Base-by-base conservation (phyloP, 2,113 vertebrate genomes). In the Zapus hudsonius region DNA sequence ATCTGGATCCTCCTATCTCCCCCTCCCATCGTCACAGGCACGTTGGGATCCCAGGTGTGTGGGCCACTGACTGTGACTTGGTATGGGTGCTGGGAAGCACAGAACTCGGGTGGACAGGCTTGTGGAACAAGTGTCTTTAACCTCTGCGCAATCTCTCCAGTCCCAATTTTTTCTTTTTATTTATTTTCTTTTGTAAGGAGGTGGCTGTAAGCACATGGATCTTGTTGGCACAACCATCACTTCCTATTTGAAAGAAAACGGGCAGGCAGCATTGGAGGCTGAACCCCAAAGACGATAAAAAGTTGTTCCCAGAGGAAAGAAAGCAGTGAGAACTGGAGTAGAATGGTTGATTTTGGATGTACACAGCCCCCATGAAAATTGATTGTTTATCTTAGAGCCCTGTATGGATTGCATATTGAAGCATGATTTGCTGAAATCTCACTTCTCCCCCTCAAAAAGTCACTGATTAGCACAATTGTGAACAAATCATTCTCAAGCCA, bases 371-470 rank as follows among this genome's bases (percentile, higher is more conserved):
- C 0, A 0, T 57, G 87, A 88, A 42, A 70, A 63, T 73, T 79
- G 72, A 66, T 61, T 90, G 87, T 75, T 95, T 95, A 92, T 57
- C 75, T 84, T 36, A 47, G 42, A 90, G 67, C 72, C 2, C 0
- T 15, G 81, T 19, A 75, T 66, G 76, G 84, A 36, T 3, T 19
- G 72, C 76, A 33, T 72, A 47, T 22, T 40, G 79, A 70, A 82
- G 64, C 79, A 70, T 91, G n/a, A 89, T 69, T 84, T 89, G 94
- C 94, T 96, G 91, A 95, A 89, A 86, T 92, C 61, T 75, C 55
- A 95, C 79, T 95, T 96, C n/a, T 57, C 90, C 6, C 31, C 38
- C n/a, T 92, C 83, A 94, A 92, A 96, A 97, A 93, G 90, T 76
- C 87, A 95, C 92, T 78, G 92, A 95, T 93, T 47, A 93, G 92